Evolutionary conservation across 2,113 vertebrate genomes (phyloP).

Genomic region (Merops nubicus): DNA sequence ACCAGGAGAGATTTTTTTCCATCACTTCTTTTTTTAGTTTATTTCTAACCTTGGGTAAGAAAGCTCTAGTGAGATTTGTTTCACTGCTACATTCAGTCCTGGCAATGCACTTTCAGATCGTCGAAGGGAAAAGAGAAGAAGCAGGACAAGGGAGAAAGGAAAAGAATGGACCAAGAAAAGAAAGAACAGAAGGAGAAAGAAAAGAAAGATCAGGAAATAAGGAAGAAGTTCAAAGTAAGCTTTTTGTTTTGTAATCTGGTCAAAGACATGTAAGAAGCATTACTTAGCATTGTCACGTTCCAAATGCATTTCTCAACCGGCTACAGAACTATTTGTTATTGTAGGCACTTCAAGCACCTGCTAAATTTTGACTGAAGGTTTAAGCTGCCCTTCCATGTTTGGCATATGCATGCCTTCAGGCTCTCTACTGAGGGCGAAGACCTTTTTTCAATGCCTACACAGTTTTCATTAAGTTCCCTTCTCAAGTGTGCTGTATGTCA

Average conservation of each 20-base stretch:
- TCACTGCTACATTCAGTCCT: neutral
- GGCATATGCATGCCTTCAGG: neutral
- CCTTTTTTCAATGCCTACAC: neutral
- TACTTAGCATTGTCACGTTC: neutral
- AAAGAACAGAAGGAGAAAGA: conserved; percentile 91
- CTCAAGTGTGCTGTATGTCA: neutral
- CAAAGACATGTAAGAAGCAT: neutral
- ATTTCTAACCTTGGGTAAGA: neutral
- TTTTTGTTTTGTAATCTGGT: neutral
- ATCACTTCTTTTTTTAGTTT: neutral
- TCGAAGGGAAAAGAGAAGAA: conserved; percentile 78
- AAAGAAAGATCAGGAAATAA: conserved; percentile 90
- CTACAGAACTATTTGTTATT: neutral
- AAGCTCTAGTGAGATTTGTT: neutral
- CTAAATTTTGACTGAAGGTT: neutral
- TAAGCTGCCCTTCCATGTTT: neutral
- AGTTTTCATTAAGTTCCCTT: neutral
- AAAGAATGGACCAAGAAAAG: conserved; percentile 80
- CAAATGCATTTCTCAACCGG: neutral
- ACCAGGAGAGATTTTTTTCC: neutral
- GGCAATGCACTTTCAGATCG: conserved; percentile 61
- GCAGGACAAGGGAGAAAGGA: conserved; percentile 84
- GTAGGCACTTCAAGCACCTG: neutral
- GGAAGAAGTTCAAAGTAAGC: conserved; percentile 93
- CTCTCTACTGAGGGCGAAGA: neutral